A percentile compares a stretch with the other conserved stretches of the same genome.
Evolutionary conservation across 2,888 invertebrate species (phyloP).

Genomic region (Lasioglossum marginatum): DNA sequence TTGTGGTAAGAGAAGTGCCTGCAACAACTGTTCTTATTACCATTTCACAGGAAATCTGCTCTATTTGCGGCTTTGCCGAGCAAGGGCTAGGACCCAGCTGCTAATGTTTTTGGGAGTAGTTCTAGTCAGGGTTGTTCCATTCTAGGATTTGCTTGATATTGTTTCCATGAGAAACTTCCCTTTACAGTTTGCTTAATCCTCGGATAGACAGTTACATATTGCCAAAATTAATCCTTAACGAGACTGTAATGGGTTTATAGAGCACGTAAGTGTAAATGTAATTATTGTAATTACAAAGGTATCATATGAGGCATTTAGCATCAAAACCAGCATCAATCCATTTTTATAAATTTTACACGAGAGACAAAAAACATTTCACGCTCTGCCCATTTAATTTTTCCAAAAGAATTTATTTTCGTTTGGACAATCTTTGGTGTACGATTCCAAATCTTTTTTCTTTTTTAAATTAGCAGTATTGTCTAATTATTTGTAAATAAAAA

Average conservation of each 20-base stretch:
- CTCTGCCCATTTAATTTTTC: too few species aligned
- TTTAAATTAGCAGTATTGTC: too few species aligned
- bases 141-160: conserved; percentile 37
- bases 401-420: too few species aligned
- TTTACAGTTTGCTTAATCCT: conserved; percentile 12
- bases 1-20: conserved; percentile 29
- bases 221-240: neutral
- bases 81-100: conserved; percentile 17
- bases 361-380: too few species aligned
- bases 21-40: conserved; percentile 33
- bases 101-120: conserved; percentile 11
- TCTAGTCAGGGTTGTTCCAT: conserved; percentile 13
- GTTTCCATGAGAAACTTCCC: neutral
- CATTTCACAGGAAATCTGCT: conserved; percentile 44
- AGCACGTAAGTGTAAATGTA: conserved; percentile 3
- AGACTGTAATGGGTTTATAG: conserved; percentile 5
- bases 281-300: neutral
- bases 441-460: too few species aligned
- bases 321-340: too few species aligned
- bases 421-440: too few species aligned
- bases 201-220: neutral
- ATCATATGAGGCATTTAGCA: too few species aligned
- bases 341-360: too few species aligned
- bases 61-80: conserved; percentile 39
- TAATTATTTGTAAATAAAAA: too few species aligned